phyloP scores from a whole-genome alignment of 1,140 invertebrate species.

The Bombus cullumanus region DNA sequence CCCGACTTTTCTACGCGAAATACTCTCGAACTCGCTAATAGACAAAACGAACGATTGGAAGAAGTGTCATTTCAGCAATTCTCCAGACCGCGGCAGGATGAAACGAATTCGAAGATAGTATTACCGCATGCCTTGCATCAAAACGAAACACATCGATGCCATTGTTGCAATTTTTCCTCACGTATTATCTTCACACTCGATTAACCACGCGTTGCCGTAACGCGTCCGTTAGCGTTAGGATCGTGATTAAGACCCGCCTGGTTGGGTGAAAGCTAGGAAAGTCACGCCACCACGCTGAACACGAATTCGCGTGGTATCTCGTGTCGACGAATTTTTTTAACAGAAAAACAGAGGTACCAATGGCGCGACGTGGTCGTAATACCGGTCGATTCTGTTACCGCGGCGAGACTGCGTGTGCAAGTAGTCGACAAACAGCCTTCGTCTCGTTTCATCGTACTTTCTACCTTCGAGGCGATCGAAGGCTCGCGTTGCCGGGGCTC shows the following conservation, averaged over 20 bases:
- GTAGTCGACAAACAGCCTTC: conserved; percentile 60
- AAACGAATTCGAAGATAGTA: background rate
- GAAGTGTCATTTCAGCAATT: background rate
- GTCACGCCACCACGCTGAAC: conserved; percentile 8
- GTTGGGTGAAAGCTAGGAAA: background rate
- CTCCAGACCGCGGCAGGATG: background rate
- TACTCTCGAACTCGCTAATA: background rate
- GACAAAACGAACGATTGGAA: background rate
- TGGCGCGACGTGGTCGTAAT: conserved; percentile 41
- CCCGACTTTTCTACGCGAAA: too few species aligned
- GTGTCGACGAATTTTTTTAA: background rate
- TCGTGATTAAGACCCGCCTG: conserved; percentile 1
- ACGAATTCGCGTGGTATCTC: background rate
- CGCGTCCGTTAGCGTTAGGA: background rate
- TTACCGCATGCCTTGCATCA: background rate
- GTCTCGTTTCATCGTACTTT: conserved; percentile 62
- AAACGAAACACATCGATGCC: background rate
- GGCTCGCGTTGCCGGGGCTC: conserved; percentile 23
- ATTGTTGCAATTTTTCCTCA: background rate
- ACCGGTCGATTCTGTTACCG: conserved; percentile 51
- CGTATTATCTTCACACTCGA: conserved; percentile 17
- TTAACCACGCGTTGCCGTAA: background rate
- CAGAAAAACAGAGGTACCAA: conserved; percentile 4
- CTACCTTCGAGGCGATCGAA: conserved; percentile 69
- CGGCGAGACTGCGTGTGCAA: conserved; percentile 45